Evolutionary conservation across 1,140 invertebrate genomes (phyloP).

Genomic region (Papilio glaucus): DNA sequence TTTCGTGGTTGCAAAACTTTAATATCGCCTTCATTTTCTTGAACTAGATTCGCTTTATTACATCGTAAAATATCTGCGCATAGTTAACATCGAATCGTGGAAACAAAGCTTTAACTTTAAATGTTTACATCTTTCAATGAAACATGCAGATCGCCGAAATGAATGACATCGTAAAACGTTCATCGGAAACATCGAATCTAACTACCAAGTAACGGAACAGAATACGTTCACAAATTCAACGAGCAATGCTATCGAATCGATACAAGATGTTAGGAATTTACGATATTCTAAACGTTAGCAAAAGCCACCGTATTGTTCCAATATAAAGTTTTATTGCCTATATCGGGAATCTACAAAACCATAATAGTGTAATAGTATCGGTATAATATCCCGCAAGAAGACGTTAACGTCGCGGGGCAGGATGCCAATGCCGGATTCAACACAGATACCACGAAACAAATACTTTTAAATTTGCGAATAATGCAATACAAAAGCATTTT

Average conservation of each 20-base stretch:
- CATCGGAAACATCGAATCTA: constrained; percentile 31
- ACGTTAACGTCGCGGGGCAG: constrained; percentile 51
- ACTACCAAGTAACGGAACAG: constrained; percentile 35
- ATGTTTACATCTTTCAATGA: constrained; percentile 30
- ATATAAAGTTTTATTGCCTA: constrained; percentile 70
- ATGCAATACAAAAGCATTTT: constrained; percentile 18
- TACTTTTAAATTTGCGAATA: constrained; percentile 29
- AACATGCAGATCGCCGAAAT: constrained; percentile 22
- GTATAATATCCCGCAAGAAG: constrained; percentile 56
- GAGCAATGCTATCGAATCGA: constrained; percentile 51
- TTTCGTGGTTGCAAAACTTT: constrained; percentile 62
- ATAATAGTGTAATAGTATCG: constrained; percentile 55
- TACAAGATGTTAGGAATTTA: constrained; percentile 60
- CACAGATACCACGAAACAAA: constrained; percentile 35
- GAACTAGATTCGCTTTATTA: constrained; percentile 54
- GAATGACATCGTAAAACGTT: constrained; percentile 31
- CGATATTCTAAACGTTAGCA: constrained; percentile 56
- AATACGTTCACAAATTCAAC: constrained; percentile 44
- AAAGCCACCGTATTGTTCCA: constrained; percentile 56
- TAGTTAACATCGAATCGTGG: constrained; percentile 28
- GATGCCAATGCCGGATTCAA: constrained; percentile 50
- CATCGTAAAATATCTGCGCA: constrained; percentile 37
- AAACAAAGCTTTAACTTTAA: constrained; percentile 40
- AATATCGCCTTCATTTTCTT: constrained; percentile 57
- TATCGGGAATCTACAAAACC: constrained; percentile 58